These are phyloP conservation scores for Xestia rhomboidea DNA, from an alignment of 2,888 invertebrate species.

Conservation along the genomic window DNA sequence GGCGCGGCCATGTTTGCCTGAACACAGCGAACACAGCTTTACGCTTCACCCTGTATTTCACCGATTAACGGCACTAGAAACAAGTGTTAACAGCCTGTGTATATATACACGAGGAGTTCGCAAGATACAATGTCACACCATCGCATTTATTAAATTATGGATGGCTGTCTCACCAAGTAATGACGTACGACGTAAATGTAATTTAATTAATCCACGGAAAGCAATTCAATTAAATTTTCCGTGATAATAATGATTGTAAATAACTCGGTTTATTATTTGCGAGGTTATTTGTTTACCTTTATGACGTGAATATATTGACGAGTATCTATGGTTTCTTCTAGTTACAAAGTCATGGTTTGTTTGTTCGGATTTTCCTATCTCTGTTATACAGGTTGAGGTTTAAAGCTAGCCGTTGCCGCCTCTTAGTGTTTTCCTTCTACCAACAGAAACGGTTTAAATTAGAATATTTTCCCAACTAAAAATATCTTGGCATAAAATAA, in stretches of 20 bases:
- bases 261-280: constrained; percentile 36
- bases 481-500: constrained; percentile 42
- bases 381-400: constrained; percentile 44
- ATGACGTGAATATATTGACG: background rate
- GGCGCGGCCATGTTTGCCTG: constrained; percentile 44
- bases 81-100: constrained; percentile 15
- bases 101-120: constrained; percentile 1
- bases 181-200: constrained; percentile 38
- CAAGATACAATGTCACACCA: constrained; percentile 32
- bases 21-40: constrained; percentile 26
- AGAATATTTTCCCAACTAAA: constrained; percentile 23
- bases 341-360: background rate
- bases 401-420: constrained; percentile 40
- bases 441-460: constrained; percentile 51
- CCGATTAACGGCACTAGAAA: constrained; percentile 33
- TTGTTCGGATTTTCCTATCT: background rate
- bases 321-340: constrained; percentile 1
- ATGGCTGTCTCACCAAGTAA: constrained; percentile 35
- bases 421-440: constrained; percentile 69
- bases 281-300: constrained; percentile 1
- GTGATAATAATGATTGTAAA: constrained; percentile 42
- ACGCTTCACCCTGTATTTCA: constrained; percentile 50
- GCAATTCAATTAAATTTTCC: constrained; percentile 46
- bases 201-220: constrained; percentile 49
- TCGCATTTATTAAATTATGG: constrained; percentile 51